A percentile compares a stretch with the other conserved stretches of the same genome.
phyloP scores from a whole-genome alignment of 2,797 vertebrate species.

The Microctenopoma steveboyesi region DNA sequence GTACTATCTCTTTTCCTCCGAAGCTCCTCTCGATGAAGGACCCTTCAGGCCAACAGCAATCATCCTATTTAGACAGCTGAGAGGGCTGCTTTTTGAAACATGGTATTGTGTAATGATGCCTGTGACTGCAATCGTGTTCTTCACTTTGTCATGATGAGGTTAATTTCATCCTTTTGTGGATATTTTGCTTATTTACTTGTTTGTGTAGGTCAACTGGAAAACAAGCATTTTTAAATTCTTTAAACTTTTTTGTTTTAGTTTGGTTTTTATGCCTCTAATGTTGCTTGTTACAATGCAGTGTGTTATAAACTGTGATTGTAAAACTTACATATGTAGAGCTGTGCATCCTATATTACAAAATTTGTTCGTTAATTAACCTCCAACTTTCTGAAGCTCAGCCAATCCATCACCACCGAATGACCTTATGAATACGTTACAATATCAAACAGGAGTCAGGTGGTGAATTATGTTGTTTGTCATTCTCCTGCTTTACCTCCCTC shows the following conservation, averaged over 20 bases:
- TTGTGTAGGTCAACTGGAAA: constrained; percentile 40
- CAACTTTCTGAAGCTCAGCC: constrained; percentile 71
- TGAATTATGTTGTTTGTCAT: constrained; percentile 65
- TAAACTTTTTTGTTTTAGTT: too few relatives aligned
- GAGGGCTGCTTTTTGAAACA: constrained; percentile 61
- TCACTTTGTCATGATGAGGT: constrained; percentile 64
- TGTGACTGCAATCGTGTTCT: constrained; percentile 68
- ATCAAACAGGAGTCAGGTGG: constrained; percentile 71
- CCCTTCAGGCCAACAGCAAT: constrained; percentile 82
- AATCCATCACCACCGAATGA: constrained; percentile 82
- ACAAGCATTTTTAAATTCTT: neutral
- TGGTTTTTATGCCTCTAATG: too few relatives aligned
- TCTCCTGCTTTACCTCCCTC: constrained; percentile 66
- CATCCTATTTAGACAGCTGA: constrained; percentile 81
- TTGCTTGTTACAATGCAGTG: too few relatives aligned
- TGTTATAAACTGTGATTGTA: neutral
- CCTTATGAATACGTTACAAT: constrained; percentile 84
- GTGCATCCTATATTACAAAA: constrained; percentile 23
- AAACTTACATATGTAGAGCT: constrained; percentile 23
- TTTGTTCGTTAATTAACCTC: constrained; percentile 70
- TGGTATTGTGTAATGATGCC: constrained; percentile 65
- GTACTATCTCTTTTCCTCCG: constrained; percentile 60
- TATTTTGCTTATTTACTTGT: constrained; percentile 60
- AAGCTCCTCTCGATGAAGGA: constrained; percentile 78
- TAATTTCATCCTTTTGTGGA: constrained; percentile 65